Base-by-base conservation (phyloP, 2,797 vertebrate species). In the Crax fasciolata region DNA sequence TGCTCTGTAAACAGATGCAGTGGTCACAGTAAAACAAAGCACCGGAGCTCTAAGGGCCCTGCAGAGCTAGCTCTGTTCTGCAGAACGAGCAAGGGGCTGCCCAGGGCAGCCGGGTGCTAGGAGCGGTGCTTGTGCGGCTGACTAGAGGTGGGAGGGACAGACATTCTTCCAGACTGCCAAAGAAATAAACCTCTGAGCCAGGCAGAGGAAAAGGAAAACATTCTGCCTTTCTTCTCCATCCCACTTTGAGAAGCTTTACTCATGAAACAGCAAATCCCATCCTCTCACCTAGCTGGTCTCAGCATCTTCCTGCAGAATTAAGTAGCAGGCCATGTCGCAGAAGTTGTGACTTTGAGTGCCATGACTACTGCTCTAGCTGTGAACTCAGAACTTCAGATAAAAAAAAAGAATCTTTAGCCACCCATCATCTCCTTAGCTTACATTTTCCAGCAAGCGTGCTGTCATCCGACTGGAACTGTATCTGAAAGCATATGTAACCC, bases 381-480 rank as follows among this genome's bases (percentile, higher is more conserved):
- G 57, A 75, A 58, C 61, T 66, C 48, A 78, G 41, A 83, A 66
- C 27, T 78, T 32, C 25, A 49, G 13, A 66, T 63, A 38, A 63
- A 84, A 87, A 52, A 12, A 68, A 88, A 20, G 16, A 68, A 32
- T 51, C 58, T 30, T 11, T 66, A 72, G 59, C 86, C 83, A 86
- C 21, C 16, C 38, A 4, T 46, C 82, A 23, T 41, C 70, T 30
- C 62, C 66, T 81, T 25, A 49, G 70, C 55, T 79, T 67, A 88
- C 49, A 62, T 58, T 94, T 95, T 93, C 72, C 68, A 94, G 63
- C 58, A 80, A 82, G 65, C 25, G 62, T 18, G 27, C 30, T 72
- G 68, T 77, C 74, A 74, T 63, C 55, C 67, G 72, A 57, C 81
- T 71, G 74, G 63, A 96, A 93, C 83, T 80, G 75, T 61, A 62